These are phyloP conservation scores for Syngnathus scovelli DNA, from an alignment of 2,113 vertebrate species.

Conservation along the genomic window DNA sequence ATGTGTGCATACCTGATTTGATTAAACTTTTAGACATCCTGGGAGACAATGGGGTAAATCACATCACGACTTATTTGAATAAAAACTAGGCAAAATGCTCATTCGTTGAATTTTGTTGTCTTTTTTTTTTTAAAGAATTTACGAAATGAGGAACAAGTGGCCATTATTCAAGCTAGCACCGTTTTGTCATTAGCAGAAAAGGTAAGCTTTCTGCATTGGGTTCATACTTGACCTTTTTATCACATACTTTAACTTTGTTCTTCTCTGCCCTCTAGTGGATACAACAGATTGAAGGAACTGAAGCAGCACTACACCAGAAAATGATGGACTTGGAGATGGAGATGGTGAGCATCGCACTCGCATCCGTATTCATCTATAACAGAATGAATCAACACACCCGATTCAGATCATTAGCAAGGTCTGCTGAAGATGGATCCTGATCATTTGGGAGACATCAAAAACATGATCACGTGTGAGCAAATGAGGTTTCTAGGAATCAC, in stretches of 20 bases:
- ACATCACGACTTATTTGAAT: not conserved
- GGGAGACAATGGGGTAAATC: conserved; percentile 93
- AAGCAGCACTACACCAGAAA: conserved; percentile 95
- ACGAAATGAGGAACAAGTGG: conserved; percentile 97
- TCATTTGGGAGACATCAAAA: too few species aligned
- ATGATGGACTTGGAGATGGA: conserved; percentile 98
- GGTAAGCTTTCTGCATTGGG: conserved; percentile 63
- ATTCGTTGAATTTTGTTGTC: not conserved
- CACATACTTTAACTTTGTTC: not conserved
- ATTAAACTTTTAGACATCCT: conserved; percentile 97
- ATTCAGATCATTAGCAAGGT: too few species aligned
- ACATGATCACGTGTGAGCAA: too few species aligned
- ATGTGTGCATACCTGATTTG: conserved; percentile 96
- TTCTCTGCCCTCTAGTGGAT: conserved; percentile 83
- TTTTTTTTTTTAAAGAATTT: conserved; percentile 80
- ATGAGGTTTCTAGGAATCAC: too few species aligned
- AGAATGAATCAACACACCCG: too few species aligned
- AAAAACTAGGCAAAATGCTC: too few species aligned
- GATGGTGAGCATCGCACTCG: conserved; percentile 77
- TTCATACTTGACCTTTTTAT: not conserved
- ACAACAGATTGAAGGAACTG: conserved; percentile 96
- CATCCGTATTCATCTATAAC: not conserved
- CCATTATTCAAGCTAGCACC: conserved; percentile 97
- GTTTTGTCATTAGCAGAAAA: conserved; percentile 96
- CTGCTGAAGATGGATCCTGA: too few species aligned